Conservation (phyloP, 2,113 vertebrate genomes). For the Tinamus guttatus region DNA sequence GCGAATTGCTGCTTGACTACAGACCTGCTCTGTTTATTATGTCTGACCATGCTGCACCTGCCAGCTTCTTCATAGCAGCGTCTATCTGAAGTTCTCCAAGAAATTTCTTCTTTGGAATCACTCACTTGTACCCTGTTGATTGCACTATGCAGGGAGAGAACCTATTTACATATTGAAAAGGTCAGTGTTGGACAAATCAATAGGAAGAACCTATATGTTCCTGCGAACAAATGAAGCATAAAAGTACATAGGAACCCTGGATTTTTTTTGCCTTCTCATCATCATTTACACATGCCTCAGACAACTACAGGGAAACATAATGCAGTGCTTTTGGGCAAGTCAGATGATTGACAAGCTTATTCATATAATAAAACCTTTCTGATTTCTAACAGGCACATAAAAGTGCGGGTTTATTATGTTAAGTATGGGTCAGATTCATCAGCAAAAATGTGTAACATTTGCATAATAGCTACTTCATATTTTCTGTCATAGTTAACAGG, state of each 20-base stretch:
- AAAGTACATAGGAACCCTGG: not conserved
- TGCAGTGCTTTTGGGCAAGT: not conserved
- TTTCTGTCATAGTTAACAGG: slow-evolving; percentile 33
- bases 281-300: not conserved
- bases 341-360: not conserved
- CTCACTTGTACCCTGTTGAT: not conserved
- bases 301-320: not conserved
- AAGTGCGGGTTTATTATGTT: not conserved
- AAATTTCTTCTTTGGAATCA: not conserved
- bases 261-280: slow-evolving; percentile 34
- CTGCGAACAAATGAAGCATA: slow-evolving; percentile 29
- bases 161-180: slow-evolving; percentile 75
- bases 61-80: not conserved
- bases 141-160: slow-evolving; percentile 12
- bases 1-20: not conserved
- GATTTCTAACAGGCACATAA: not conserved
- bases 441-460: slow-evolving; percentile 41
- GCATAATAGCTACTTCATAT: slow-evolving; percentile 39
- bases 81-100: not conserved
- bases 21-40: not conserved
- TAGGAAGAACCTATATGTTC: not conserved
- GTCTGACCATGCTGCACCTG: not conserved
- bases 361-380: not conserved
- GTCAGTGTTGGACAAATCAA: slow-evolving; percentile 48
- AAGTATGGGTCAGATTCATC: not conserved